A percentile compares a stretch with the other conserved stretches of the same genome.
phyloP scores from a whole-genome alignment of 2,797 vertebrate genomes.

The Ambastaia sidthimunki region DNA sequence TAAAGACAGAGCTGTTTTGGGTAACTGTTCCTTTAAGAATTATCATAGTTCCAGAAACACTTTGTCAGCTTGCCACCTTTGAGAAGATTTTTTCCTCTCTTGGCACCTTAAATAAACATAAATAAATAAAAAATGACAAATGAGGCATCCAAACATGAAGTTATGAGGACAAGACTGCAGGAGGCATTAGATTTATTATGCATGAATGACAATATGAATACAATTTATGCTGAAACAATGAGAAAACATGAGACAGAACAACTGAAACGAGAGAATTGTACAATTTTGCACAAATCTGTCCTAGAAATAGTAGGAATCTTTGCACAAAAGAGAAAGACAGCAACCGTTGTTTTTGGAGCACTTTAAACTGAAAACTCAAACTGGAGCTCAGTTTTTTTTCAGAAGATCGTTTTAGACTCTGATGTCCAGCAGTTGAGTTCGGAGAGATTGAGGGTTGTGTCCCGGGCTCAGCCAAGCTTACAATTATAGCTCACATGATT shows the following conservation, averaged over 20 bases:
- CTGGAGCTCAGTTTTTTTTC: conserved; percentile 19
- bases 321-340: conserved; percentile 4
- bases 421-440: conserved; percentile 49
- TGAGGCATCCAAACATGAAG: not conserved
- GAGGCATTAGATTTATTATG: conserved; percentile 32
- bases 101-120: conserved; percentile 12
- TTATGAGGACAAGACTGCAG: not conserved
- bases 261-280: not conserved
- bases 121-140: conserved; percentile 27
- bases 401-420: conserved; percentile 10
- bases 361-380: conserved; percentile 37
- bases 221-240: conserved; percentile 2
- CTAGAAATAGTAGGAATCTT: conserved; percentile 3
- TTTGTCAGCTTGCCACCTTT: conserved; percentile 11
- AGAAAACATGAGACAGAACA: not conserved
- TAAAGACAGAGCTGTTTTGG: not conserved
- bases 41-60: not conserved
- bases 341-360: not conserved
- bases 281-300: not conserved
- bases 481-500: conserved; percentile 56
- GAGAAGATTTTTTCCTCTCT: not conserved
- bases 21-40: not conserved
- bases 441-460: conserved; percentile 50
- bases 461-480: conserved; percentile 30
- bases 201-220: conserved; percentile 6